Evolutionary conservation across 2,888 invertebrate genomes (phyloP).

Genomic region (Torymus aiolomorphi): DNA sequence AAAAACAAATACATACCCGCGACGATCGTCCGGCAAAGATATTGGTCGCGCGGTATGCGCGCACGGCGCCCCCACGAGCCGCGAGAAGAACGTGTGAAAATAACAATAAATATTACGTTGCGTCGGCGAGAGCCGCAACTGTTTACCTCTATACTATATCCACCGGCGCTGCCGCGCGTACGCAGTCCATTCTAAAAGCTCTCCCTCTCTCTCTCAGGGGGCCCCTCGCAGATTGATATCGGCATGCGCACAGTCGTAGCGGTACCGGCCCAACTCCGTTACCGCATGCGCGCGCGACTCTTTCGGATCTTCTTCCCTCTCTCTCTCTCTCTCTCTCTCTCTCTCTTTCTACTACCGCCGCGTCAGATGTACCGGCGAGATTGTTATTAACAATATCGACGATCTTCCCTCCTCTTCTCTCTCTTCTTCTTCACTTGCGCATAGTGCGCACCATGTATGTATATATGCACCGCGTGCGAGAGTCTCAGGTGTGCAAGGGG

Average conservation of each 20-base stretch:
- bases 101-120: slow-evolving; percentile 33
- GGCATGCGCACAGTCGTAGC: slow-evolving; percentile 43
- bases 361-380: slow-evolving; percentile 33
- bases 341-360: neutral
- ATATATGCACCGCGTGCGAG: too few relatives aligned
- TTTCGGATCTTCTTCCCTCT: slow-evolving; percentile 13
- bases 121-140: slow-evolving; percentile 9
- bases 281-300: slow-evolving; percentile 9
- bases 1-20: too few relatives aligned
- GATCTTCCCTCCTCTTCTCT: slow-evolving; percentile 15
- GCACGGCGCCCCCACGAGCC: too few relatives aligned
- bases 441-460: too few relatives aligned
- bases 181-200: slow-evolving; percentile 30
- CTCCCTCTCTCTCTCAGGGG: neutral
- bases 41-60: too few relatives aligned
- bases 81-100: slow-evolving; percentile 9
- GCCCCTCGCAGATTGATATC: slow-evolving; percentile 48
- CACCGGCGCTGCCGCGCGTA: neutral
- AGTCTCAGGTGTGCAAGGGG: too few relatives aligned
- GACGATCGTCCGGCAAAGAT: too few relatives aligned
- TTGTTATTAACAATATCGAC: slow-evolving; percentile 53
- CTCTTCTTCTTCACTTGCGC: neutral
- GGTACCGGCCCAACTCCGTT: slow-evolving; percentile 52
- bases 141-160: neutral
- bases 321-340: neutral